Base-by-base conservation (phyloP, 2,888 invertebrate species). In the Argyra leucocephala region DNA sequence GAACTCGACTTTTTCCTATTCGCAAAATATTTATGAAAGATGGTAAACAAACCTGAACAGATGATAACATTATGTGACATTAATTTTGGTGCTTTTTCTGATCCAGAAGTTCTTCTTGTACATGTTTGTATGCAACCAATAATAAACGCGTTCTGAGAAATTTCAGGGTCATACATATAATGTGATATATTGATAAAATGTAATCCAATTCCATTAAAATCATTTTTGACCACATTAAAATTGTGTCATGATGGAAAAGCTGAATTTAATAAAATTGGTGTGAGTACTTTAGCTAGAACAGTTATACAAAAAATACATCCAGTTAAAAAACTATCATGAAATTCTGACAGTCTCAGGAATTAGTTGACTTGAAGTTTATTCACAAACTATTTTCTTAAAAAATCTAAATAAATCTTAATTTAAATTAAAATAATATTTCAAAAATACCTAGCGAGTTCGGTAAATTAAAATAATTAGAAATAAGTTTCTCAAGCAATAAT, bases 121-220 rank as follows among this genome's bases (percentile, higher is more conserved):
- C n/a, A n/a, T n/a, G n/a, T n/a, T n/a, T n/a, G n/a, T n/a, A n/a
- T n/a, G n/a, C n/a, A n/a, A n/a, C n/a, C n/a, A n/a, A n/a, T n/a
- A n/a, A n/a, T n/a, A n/a, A n/a, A n/a, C n/a, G n/a, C n/a, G n/a
- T n/a, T n/a, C n/a, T n/a, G n/a, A n/a, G n/a, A n/a, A n/a, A n/a
- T n/a, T n/a, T n/a, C n/a, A n/a, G n/a, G n/a, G n/a, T n/a, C n/a
- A n/a, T n/a, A n/a, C n/a, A n/a, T n/a, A n/a, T n/a, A 87, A 22
- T 87, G 89, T 70, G 91, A 93, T 79, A 75, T 94, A 63, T 86
- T 85, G 71, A 85, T 94, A 48, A 88, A 88, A 77, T 82, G 86
- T 73, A 88, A 90, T 76, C 76, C 82, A 10, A 82, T 86, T 65
- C 88, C 88, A 72, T 73, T 91, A 57, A 90, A 89, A 78, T 84